Conservation (phyloP, 2,113 vertebrate genomes). For the Morone saxatilis region DNA sequence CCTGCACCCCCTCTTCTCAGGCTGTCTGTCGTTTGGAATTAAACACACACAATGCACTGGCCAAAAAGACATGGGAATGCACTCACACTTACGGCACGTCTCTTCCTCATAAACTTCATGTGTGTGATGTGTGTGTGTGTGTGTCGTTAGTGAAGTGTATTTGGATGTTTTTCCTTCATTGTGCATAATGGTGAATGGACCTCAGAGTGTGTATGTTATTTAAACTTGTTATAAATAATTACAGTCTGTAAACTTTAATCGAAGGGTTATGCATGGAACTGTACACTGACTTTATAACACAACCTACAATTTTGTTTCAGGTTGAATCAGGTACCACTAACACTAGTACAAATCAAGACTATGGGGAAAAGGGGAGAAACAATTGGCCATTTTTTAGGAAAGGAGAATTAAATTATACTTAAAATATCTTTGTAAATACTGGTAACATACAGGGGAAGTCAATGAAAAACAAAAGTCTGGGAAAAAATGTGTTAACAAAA, state of each 20-base stretch:
- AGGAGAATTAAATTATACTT: neutral
- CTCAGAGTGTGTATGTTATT: neutral
- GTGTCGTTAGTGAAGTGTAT: neutral
- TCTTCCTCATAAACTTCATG: slow-evolving; percentile 11
- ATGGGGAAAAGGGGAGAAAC: too few species aligned
- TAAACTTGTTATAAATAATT: neutral
- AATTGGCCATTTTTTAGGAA: neutral
- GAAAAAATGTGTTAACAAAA: too few species aligned
- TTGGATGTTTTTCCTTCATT: neutral
- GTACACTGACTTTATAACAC: too few species aligned
- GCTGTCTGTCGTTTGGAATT: slow-evolving; percentile 71
- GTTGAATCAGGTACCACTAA: too few species aligned
- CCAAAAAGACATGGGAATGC: slow-evolving; percentile 76
- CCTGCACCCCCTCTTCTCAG: slow-evolving; percentile 26
- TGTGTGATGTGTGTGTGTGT: slow-evolving; percentile 18
- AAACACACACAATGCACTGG: slow-evolving; percentile 69
- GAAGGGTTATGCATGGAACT: neutral
- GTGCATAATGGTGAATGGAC: neutral
- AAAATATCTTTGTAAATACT: neutral
- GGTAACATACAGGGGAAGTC: neutral
- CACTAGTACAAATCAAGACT: too few species aligned
- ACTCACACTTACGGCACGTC: slow-evolving; percentile 61
- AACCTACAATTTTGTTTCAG: too few species aligned
- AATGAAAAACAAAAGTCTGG: too few species aligned
- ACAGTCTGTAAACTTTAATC: neutral